phyloP scores from a whole-genome alignment of 64 coral and sea anemone species.

The Dendrophyllia cribrosa region DNA sequence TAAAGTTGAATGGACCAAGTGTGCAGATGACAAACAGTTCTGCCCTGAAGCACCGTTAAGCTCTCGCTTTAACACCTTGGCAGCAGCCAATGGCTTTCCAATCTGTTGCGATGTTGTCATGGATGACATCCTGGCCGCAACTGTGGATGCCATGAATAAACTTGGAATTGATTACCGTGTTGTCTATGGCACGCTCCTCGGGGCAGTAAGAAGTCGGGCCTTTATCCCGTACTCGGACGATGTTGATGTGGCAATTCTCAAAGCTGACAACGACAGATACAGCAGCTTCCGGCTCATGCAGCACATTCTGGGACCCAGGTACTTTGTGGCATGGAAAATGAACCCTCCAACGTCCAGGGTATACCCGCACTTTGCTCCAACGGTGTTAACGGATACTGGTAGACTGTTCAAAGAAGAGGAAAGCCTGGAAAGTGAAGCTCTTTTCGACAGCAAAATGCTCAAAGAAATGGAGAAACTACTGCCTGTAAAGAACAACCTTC shows the following conservation, averaged over 20 bases:
- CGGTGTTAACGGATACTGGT: neutral
- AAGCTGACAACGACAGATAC: slow-evolving; percentile 52
- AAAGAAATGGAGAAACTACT: slow-evolving; percentile 66
- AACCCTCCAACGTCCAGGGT: slow-evolving; percentile 36
- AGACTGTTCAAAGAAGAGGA: neutral
- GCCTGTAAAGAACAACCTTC: slow-evolving; percentile 18
- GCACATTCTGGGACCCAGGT: slow-evolving; percentile 22
- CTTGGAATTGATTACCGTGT: slow-evolving; percentile 39
- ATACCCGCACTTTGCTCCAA: slow-evolving; percentile 38
- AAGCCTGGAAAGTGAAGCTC: neutral
- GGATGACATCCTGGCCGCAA: slow-evolving; percentile 29
- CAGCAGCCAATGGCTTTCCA: slow-evolving; percentile 45
- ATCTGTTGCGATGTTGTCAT: slow-evolving; percentile 70
- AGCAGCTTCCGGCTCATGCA: slow-evolving; percentile 36
- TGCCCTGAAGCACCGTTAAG: neutral
- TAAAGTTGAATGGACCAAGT: slow-evolving; percentile 55
- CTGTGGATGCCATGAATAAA: slow-evolving; percentile 15
- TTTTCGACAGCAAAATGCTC: slow-evolving; percentile 17
- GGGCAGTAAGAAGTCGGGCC: slow-evolving; percentile 40
- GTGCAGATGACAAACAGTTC: slow-evolving; percentile 23
- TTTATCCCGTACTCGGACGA: slow-evolving; percentile 22
- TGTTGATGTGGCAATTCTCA: slow-evolving; percentile 56
- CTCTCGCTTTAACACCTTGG: neutral
- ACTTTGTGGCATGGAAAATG: slow-evolving; percentile 56
- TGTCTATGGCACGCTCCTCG: slow-evolving; percentile 40